Percentiles rank a stretch among this genome's conserved stretches.
Conservation (phyloP, 2,888 invertebrate species). For the Nesidiocoris tenuis region DNA sequence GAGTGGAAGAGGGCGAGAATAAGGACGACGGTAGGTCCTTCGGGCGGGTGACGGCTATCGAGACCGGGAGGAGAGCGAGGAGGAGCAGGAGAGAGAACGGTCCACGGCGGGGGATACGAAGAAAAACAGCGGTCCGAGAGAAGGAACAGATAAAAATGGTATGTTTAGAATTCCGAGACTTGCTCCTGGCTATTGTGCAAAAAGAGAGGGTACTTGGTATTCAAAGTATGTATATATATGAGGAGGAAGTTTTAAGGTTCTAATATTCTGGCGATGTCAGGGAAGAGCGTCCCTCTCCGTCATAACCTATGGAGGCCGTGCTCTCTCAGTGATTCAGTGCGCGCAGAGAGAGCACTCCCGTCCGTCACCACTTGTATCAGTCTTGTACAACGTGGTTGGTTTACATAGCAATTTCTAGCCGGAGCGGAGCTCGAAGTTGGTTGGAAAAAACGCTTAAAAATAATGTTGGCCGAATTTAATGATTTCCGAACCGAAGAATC, state of each 20-base stretch:
- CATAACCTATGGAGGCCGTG: neutral
- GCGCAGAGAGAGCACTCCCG: no score
- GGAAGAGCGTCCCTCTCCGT: neutral
- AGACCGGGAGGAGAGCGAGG: constrained; percentile 8
- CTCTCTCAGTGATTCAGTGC: no score
- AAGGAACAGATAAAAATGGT: constrained; percentile 37
- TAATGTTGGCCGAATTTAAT: no score
- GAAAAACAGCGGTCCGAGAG: constrained; percentile 37
- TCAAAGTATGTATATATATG: constrained; percentile 40
- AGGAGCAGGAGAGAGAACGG: neutral
- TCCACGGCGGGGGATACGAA: constrained; percentile 26
- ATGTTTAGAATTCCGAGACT: constrained; percentile 41
- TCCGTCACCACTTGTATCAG: no score
- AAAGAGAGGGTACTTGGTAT: constrained; percentile 34
- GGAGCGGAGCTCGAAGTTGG: no score
- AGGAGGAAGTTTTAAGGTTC: neutral
- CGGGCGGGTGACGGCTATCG: neutral
- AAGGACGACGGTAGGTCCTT: neutral
- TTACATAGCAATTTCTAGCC: no score
- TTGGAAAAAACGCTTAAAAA: no score
- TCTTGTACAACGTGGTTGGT: no score
- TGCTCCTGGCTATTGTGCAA: constrained; percentile 40
- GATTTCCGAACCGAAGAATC: no score
- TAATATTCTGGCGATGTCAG: constrained; percentile 39
- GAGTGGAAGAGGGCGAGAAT: neutral